Evolutionary conservation across 2,113 vertebrate species (phyloP).

Genomic region (Crypturellus undulatus): DNA sequence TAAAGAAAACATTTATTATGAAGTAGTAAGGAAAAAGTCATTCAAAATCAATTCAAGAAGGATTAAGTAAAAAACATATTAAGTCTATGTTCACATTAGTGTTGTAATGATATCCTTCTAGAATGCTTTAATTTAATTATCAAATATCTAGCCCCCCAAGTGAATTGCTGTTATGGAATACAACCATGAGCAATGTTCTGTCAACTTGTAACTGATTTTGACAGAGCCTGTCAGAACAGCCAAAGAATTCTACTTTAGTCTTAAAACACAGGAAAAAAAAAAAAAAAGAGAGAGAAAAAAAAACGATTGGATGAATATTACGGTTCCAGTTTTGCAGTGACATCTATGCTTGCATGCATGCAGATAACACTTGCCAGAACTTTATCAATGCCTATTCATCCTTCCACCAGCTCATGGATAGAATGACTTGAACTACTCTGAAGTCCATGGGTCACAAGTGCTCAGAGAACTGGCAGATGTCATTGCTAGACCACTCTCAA

Average conservation of each 20-base stretch:
- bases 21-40: background rate
- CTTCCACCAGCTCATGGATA: accelerated
- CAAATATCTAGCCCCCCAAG: background rate
- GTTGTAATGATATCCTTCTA: background rate
- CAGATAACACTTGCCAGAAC: background rate
- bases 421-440: accelerated
- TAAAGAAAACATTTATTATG: background rate
- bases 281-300: background rate
- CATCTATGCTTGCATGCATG: accelerated
- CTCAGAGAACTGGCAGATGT: background rate
- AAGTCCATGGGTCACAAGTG: background rate
- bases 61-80: background rate
- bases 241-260: background rate
- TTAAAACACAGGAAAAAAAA: background rate
- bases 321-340: background rate
- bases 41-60: background rate
- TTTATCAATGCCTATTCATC: background rate
- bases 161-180: background rate
- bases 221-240: background rate
- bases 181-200: accelerated
- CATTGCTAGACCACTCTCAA: too few species aligned
- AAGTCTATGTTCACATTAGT: background rate
- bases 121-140: background rate
- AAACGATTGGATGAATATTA: background rate
- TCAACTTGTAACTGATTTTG: accelerated